These are phyloP conservation scores for Aphidoletes aphidimyza DNA, from an alignment of 2,888 invertebrate genomes.

Conservation along the genomic window DNA sequence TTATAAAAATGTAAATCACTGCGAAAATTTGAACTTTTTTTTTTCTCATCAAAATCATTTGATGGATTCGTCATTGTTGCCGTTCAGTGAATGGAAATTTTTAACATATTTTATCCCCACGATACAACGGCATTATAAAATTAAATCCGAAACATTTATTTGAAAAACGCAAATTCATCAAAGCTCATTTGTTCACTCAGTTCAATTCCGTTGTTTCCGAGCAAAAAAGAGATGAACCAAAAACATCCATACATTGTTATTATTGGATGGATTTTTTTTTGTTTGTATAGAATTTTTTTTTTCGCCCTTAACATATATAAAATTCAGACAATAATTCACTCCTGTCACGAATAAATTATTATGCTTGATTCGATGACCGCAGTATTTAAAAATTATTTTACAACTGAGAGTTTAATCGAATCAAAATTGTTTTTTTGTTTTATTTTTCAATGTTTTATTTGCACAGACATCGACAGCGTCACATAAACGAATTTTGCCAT, in stretches of 20 bases:
- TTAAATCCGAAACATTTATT: slow-evolving; percentile 18
- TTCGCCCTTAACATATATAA: too few species aligned
- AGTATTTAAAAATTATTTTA: slow-evolving; percentile 18
- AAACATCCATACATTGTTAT: slow-evolving; percentile 14
- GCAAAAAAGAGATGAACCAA: not conserved
- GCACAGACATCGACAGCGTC: not conserved
- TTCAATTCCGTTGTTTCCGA: not conserved
- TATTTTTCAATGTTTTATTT: slow-evolving; percentile 12
- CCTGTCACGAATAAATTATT: slow-evolving; percentile 33
- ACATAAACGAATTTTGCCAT: not conserved
- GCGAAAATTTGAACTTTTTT: not conserved
- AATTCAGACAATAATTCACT: not conserved
- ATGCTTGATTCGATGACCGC: slow-evolving; percentile 28
- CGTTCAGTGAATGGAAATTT: slow-evolving; percentile 3
- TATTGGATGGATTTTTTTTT: not conserved
- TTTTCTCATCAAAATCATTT: not conserved
- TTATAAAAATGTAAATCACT: slow-evolving; percentile 35
- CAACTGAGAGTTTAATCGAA: slow-evolving; percentile 38
- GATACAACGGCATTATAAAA: slow-evolving; percentile 22
- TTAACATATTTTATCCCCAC: not conserved
- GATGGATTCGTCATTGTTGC: slow-evolving; percentile 1
- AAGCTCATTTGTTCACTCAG: not conserved
- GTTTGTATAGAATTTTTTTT: not conserved
- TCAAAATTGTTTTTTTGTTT: not conserved
- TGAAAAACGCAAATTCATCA: slow-evolving; percentile 22